A percentile compares a stretch with the other conserved stretches of the same genome.
These are phyloP conservation scores for Malurus splendens DNA, from an alignment of 2,797 vertebrate genomes.

Conservation along the genomic window DNA sequence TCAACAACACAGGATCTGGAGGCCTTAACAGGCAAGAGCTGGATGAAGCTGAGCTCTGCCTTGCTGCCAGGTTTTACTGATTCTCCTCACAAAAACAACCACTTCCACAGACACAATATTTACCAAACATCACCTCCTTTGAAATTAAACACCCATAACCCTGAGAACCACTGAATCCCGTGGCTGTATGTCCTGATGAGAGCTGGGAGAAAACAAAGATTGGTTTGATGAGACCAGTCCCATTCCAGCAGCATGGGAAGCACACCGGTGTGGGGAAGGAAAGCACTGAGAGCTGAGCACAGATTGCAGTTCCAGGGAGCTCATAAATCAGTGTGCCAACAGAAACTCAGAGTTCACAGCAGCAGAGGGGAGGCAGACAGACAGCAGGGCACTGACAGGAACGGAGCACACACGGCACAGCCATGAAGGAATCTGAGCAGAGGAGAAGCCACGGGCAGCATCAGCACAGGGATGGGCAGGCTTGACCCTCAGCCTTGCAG, in stretches of 20 bases:
- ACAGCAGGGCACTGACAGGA: not conserved
- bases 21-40: not conserved
- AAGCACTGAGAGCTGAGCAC: not conserved
- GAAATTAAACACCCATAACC: not conserved
- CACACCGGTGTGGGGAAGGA: not conserved
- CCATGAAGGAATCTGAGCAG: not conserved
- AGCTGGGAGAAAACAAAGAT: not conserved
- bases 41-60: not conserved
- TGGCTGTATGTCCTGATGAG: not conserved
- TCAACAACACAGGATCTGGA: not conserved
- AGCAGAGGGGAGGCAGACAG: not conserved
- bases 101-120: not conserved
- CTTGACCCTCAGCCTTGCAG: not conserved
- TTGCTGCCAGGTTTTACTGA: not conserved
- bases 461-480: not conserved
- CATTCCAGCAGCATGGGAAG: not conserved
- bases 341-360: not conserved
- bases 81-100: not conserved
- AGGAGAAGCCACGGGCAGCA: not conserved
- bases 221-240: not conserved
- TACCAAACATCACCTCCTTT: not conserved
- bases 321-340: not conserved
- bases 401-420: not conserved
- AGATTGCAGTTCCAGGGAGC: not conserved
- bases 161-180: not conserved